Base-by-base conservation (phyloP, 2,888 invertebrate species). In the Pristionchus fissidentatus region DNA sequence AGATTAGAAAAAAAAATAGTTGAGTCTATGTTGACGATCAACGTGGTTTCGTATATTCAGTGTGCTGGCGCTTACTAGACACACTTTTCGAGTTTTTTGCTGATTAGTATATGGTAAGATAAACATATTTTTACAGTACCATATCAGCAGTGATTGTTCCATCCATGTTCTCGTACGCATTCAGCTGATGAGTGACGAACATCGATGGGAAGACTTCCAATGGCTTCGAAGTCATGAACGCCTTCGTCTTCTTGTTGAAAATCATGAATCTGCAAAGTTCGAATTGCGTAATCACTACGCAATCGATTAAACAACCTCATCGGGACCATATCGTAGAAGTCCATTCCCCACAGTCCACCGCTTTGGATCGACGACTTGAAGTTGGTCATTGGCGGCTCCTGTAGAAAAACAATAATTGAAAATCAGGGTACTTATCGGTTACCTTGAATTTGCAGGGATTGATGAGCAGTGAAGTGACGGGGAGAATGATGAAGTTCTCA, bases 371-470 rank as follows among this genome's bases (percentile, higher is more conserved):
- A 84, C 15, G 90, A 88, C 78, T 87, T 78, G 26, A 88, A 86
- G 82, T 91, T 89, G 77, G 85, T 88, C 87, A 90, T 86, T 84
- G 91, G 92, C 73, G 91, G 91, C 79, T 91, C 90, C 86, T 85
- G 49, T 38, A 78, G 26, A 49, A 46, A 49, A 49, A 22, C 29
- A 15, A 41, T 38, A 35, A 66, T 26, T 5, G 2, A 57, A 52
- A 52, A 52, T 10, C 4, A 3, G 15, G 22, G 66, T 35, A 7
- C 8, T 32, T 8, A 66, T 46, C 15, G n/a, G 19, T 19, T 38
- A 84, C 85, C 84, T 92, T 92, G 89, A 92, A 92, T 84, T 92
- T 92, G 88, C 92, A 92, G 49, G 92, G 92, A 81, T 92, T 92
- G 88, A 91, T 90, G 3, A 91, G 85, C 52, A 92, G 87, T 32